These are phyloP conservation scores for Drosophila neonasuta DNA, from an alignment of 2,888 invertebrate species.

Conservation along the genomic window DNA sequence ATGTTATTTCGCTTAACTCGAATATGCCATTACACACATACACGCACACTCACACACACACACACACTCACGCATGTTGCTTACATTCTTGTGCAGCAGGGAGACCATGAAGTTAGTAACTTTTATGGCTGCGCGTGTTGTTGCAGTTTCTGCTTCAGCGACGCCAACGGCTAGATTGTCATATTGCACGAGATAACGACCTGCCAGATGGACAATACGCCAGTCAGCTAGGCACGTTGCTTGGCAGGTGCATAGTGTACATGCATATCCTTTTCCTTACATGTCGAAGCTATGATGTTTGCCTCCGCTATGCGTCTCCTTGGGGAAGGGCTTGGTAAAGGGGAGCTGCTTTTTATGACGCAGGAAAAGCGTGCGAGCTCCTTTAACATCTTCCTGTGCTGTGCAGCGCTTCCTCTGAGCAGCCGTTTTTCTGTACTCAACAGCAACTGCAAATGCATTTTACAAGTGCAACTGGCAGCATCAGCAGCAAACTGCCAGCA, in stretches of 20 bases:
- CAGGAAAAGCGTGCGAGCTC: constrained; percentile 37
- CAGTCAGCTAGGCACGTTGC: constrained; percentile 43
- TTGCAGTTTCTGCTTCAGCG: constrained; percentile 27
- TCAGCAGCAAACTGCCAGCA: constrained; percentile 24
- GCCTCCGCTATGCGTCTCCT: constrained; percentile 33
- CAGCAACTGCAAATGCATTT: constrained; percentile 61
- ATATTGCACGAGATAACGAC: constrained; percentile 68
- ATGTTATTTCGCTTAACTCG: constrained; percentile 62
- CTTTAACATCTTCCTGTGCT: constrained; percentile 46
- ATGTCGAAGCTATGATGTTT: constrained; percentile 46
- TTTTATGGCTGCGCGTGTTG: constrained; percentile 52
- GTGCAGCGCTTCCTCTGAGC: constrained; percentile 36
- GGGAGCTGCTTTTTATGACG: constrained; percentile 39
- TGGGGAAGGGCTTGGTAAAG: constrained; percentile 9
- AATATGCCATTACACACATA: constrained; percentile 53
- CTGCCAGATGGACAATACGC: constrained; percentile 60
- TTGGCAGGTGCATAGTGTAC: constrained; percentile 31
- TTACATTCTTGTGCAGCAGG: constrained; percentile 2
- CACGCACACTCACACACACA: neutral
- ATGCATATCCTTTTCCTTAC: constrained; percentile 54
- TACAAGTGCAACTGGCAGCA: constrained; percentile 35
- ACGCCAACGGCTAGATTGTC: constrained; percentile 63
- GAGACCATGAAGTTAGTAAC: constrained; percentile 54
- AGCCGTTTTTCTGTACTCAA: constrained; percentile 37
- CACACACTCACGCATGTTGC: neutral